These are phyloP conservation scores for Danio tinwini DNA, from an alignment of 2,797 vertebrate species.

Conservation along the genomic window DNA sequence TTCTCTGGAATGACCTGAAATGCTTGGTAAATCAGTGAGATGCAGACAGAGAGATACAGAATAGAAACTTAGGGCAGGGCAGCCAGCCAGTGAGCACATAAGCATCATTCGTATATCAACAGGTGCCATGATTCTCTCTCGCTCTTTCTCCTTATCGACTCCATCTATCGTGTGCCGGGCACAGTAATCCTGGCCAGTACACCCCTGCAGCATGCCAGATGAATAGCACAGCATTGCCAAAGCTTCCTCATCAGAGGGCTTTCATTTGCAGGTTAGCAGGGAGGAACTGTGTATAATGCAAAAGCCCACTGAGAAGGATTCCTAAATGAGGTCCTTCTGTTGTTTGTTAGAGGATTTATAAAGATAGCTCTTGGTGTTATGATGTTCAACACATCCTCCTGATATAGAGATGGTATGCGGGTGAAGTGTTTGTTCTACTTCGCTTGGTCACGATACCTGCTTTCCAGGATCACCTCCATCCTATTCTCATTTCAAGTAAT, in stretches of 20 bases:
- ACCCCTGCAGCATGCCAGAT: conserved; percentile 19
- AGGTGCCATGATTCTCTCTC: conserved; percentile 17
- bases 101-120: conserved; percentile 24
- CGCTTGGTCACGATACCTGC: neutral
- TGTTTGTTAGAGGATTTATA: conserved; percentile 5
- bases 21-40: conserved; percentile 12
- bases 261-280: conserved; percentile 20
- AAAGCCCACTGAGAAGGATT: neutral
- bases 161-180: conserved; percentile 1
- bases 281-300: neutral
- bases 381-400: neutral
- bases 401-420: conserved; percentile 10
- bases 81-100: conserved; percentile 12
- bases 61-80: conserved; percentile 15
- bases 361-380: conserved; percentile 2
- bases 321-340: conserved; percentile 26
- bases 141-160: conserved; percentile 19
- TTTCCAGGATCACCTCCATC: neutral
- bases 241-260: neutral
- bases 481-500: conserved; percentile 34
- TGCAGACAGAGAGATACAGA: neutral
- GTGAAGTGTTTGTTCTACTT: conserved; percentile 1
- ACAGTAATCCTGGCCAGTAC: neutral
- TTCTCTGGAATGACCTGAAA: conserved; percentile 22
- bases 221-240: conserved; percentile 26